Evolutionary conservation across 1,140 invertebrate genomes (phyloP).

Genomic region (Dufourea novaeangliae): DNA sequence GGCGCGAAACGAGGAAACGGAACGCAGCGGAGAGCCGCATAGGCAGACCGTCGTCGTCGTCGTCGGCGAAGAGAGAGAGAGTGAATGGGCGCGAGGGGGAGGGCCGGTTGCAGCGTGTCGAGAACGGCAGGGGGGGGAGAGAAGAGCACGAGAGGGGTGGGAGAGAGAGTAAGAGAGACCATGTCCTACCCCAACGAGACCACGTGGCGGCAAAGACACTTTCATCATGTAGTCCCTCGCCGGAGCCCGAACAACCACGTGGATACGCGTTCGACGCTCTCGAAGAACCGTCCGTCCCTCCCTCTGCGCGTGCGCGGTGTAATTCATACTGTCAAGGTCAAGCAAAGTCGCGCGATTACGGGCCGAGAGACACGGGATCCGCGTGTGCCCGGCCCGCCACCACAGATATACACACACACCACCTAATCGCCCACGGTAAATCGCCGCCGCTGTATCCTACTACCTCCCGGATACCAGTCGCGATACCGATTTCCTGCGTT

Average conservation of each 20-base stretch:
- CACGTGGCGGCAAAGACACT: conserved; percentile 75
- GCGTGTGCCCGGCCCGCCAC: conserved; percentile 29
- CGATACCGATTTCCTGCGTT: background rate
- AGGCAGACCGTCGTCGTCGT: conserved; percentile 17
- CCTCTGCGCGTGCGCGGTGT: conserved; percentile 72
- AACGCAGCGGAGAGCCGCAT: conserved; percentile 19
- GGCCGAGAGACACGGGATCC: conserved; percentile 52
- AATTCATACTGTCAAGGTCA: conserved; percentile 68
- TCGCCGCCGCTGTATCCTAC: conserved; percentile 18
- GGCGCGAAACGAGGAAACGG: conserved; percentile 24
- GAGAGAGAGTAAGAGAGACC: conserved; percentile 66
- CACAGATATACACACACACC: conserved; percentile 18
- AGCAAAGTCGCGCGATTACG: conserved; percentile 72
- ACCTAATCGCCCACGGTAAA: conserved; percentile 46
- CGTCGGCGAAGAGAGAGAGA: background rate
- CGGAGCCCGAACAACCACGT: conserved; percentile 73
- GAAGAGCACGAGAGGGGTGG: conserved; percentile 43
- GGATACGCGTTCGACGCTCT: conserved; percentile 74
- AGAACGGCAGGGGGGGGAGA: conserved; percentile 46
- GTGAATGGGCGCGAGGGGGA: conserved; percentile 18
- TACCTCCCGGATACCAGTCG: background rate
- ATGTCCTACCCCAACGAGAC: conserved; percentile 77
- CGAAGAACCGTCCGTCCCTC: conserved; percentile 70
- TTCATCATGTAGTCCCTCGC: conserved; percentile 70
- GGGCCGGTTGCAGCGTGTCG: background rate